phyloP scores from a whole-genome alignment of 30 jellyfish, hydroid and myxozoan genomes.

The Hydra vulgaris region DNA sequence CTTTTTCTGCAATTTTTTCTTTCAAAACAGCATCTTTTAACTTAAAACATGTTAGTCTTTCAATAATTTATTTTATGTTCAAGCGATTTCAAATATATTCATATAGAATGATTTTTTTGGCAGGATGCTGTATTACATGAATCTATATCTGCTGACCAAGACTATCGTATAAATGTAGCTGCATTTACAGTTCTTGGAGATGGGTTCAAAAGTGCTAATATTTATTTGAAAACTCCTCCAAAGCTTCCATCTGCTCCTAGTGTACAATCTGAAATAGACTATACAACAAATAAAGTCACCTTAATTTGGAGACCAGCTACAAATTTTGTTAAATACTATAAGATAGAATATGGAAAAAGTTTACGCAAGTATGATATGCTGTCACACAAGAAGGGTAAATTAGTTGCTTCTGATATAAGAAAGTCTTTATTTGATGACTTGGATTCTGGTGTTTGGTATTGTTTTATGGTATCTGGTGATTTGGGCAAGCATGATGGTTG shows the following conservation, averaged over 20 bases:
- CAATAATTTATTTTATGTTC: background rate
- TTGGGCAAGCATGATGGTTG: constrained; percentile 43
- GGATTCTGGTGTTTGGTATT: constrained; percentile 74
- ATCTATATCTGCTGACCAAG: constrained; percentile 37
- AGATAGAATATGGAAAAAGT: constrained; percentile 69
- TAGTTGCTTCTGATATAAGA: constrained; percentile 34
- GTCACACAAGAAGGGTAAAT: constrained; percentile 36
- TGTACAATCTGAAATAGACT: constrained; percentile 31
- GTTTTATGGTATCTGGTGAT: constrained; percentile 68
- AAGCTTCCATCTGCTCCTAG: constrained; percentile 81
- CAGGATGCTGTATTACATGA: constrained; percentile 58
- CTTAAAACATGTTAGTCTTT: background rate
- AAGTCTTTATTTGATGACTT: constrained; percentile 33
- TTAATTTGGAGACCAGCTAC: constrained; percentile 75
- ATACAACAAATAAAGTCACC: constrained; percentile 22
- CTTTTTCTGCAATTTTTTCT: too few species aligned
- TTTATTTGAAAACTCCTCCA: constrained; percentile 67
- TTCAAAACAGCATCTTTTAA: too few species aligned
- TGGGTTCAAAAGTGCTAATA: constrained; percentile 49
- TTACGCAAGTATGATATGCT: constrained; percentile 55
- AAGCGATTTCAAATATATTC: too few species aligned
- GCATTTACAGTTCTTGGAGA: constrained; percentile 81
- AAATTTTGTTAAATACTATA: constrained; percentile 42
- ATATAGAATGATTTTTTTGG: background rate
- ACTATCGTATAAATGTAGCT: constrained; percentile 74